Evolutionary conservation across 2,113 vertebrate genomes (phyloP), one percentile per base, ranked within the genome.

Genomic region (Piprites chloris): DNA sequence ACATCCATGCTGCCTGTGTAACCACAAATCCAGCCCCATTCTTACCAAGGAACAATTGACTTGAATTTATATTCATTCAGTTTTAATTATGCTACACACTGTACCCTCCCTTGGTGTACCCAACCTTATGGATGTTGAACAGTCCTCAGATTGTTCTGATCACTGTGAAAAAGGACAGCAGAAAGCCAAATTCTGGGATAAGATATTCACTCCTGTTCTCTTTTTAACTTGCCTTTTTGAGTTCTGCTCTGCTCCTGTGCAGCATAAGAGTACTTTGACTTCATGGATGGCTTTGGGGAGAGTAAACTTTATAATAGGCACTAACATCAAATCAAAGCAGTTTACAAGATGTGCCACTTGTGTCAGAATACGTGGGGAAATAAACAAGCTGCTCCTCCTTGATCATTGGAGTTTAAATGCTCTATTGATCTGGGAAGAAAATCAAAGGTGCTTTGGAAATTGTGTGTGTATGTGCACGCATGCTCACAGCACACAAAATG

Each of bases 391-490:
- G 93, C 71, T 55, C 85, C 94, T 96, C 84, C 88, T 91, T 97
- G 92, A 97, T 97, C 85, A 85, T 87, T 93, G 72, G 87, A 94
- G 82, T 96, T 97, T 97, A 96, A 97, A 97, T 97, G 89, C 87
- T 72, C 88, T 96, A 97, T 92, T 97, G 95, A 90, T 86, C 89
- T 87, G 79, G 87, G 72, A 66, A 91, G 94, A 95, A 96, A 96
- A 97, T 89, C 79, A 91, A 92, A 89, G 87, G 55, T 84, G 75
- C 55, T 62, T 95, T 86, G 61, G 91, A 88, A 97, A 96, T 83
- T 8, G 61, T 78, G 95, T 86, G 85, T 46, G 37, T 87, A 46
- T 47, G 90, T 82, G 92, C 88, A 94, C 84, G 91, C 80, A 23
- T 75, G 76, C 90, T 93, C 82, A n/a, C 42, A 61, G 22, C 30